Evolutionary conservation across 2,113 vertebrate genomes (phyloP), one percentile per base, ranked within the genome.

Genomic region (Anguilla japonica): DNA sequence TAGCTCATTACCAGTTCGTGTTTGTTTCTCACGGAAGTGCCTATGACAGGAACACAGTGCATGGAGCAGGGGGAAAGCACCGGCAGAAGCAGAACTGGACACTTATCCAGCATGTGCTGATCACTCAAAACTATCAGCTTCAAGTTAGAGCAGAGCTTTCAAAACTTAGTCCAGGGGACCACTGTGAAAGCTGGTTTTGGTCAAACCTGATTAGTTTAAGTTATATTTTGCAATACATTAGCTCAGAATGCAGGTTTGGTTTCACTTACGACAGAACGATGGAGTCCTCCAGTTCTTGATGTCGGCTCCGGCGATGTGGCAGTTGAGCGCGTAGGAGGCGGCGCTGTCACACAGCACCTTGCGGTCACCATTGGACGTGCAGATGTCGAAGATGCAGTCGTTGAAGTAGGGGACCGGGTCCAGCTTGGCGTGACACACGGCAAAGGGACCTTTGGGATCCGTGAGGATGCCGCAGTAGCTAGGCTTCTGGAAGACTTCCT

Each of bases 361-460:
- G 5, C n/a, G 34, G 79, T 89, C 78, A 0, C 87, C 88, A 0
- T 41, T 18, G 2, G 53, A 26, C 43, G 87, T 84, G 50, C 90
- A 91, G 1, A 89, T 34, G 18, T 91, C 90, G 39, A 82, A 90
- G 57, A 91, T 22, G 16, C 90, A 91, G 60, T 90, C 83, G 41
- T 43, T 85, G 75, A 87, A 87, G 75, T 89, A 91, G 18, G 22
- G n/a, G 41, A 84, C 50, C 11, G 90, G 89, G n/a, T 86, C 83
- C 0, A 89, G 75, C 0, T 34, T 63, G 7, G 4, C 29, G 75
- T 87, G 85, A 16, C 90, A 91, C 20, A 86, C 86, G 34, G 71
- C 78, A 16, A 91, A 82, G 0, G 90, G 89, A 5, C 90, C 85
- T 7, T 16, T 50, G 26, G 56, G 2, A 5, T 43, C 46, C 41